phyloP scores from a whole-genome alignment of 2,797 vertebrate genomes.

The Melanotaenia nigrans region DNA sequence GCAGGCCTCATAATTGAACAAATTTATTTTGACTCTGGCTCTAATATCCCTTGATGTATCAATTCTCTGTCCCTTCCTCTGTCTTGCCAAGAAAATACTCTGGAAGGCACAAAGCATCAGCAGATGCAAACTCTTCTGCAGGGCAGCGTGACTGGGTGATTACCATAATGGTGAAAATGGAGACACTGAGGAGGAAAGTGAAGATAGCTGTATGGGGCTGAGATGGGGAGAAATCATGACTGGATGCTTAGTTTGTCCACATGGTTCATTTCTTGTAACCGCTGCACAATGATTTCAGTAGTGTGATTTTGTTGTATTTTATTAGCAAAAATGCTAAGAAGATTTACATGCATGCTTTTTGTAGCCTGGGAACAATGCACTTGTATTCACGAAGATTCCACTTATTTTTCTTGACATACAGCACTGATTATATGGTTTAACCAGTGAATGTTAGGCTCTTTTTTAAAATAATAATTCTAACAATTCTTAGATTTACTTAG shows the following conservation, averaged over 20 bases:
- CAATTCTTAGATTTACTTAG: neutral
- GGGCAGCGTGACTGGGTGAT: conserved; percentile 51
- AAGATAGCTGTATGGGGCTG: conserved; percentile 6
- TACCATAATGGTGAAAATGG: conserved; percentile 60
- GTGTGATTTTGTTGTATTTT: conserved; percentile 4
- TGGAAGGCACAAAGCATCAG: conserved; percentile 45
- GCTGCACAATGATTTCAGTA: neutral
- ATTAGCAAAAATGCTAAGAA: conserved; percentile 13
- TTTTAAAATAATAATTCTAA: neutral
- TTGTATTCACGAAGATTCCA: conserved; percentile 18
- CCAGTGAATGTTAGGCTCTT: conserved; percentile 10
- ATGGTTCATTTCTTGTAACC: conserved; percentile 7
- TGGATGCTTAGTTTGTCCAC: conserved; percentile 29
- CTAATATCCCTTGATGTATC: conserved; percentile 61
- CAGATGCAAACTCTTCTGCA: conserved; percentile 49
- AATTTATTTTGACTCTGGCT: conserved; percentile 52
- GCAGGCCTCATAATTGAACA: conserved; percentile 45
- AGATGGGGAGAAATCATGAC: conserved; percentile 28
- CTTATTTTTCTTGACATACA: neutral
- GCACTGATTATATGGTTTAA: neutral
- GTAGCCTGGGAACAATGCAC: conserved; percentile 46
- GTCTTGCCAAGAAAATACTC: conserved; percentile 36
- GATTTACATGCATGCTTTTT: conserved; percentile 29
- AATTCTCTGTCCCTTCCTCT: conserved; percentile 39
- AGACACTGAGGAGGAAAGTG: conserved; percentile 9